Evolutionary conservation across 2,888 invertebrate species (phyloP).

Genomic region (Athalia cordata): DNA sequence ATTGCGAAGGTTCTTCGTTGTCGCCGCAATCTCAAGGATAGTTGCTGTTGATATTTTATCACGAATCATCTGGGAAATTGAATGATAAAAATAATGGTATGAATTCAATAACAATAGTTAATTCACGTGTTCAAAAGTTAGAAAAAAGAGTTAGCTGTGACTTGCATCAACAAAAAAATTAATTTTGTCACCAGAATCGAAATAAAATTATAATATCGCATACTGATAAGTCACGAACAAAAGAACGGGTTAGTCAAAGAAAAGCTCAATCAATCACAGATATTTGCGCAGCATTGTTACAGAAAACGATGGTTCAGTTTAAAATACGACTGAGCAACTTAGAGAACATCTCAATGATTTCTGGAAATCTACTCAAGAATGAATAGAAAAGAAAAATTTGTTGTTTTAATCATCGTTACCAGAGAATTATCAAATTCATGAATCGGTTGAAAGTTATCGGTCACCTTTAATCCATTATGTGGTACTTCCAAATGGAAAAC

Average conservation of each 20-base stretch:
- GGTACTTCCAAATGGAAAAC: not conserved
- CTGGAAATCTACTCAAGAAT: no score
- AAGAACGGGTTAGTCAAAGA: constrained; percentile 6
- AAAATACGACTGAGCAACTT: no score
- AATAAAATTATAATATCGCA: not conserved
- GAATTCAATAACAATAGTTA: constrained; percentile 48
- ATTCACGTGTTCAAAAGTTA: not conserved
- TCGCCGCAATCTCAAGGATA: constrained; percentile 81
- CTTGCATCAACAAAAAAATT: not conserved
- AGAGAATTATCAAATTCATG: constrained; percentile 2
- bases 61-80: constrained; percentile 77
- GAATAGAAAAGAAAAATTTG: no score
- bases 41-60: constrained; percentile 88
- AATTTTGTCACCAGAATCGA: not conserved
- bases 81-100: constrained; percentile 15
- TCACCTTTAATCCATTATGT: constrained; percentile 6
- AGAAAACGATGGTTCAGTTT: constrained; percentile 8
- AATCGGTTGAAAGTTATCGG: constrained; percentile 11
- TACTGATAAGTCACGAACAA: not conserved
- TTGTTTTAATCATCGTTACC: no score
- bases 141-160: constrained; percentile 3
- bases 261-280: constrained; percentile 5
- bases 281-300: not conserved
- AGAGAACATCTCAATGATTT: not conserved
- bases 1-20: constrained; percentile 78